A percentile compares a stretch with the other conserved stretches of the same genome.
Conservation (phyloP, 2,888 invertebrate species). For the Caenorhabditis uteleia region DNA sequence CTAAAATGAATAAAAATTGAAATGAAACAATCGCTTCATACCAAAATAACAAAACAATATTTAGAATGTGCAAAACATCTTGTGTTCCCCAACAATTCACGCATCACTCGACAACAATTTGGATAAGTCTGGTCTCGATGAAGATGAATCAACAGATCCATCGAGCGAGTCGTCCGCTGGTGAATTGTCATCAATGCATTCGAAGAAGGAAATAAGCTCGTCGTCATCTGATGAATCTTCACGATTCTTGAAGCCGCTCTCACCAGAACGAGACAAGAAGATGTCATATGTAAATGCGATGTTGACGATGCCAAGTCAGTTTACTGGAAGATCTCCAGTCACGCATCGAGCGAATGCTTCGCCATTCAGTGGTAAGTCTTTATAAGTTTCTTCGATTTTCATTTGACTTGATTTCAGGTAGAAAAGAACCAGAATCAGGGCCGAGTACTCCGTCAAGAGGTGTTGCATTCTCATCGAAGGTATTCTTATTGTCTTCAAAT, state of each 20-base stretch:
- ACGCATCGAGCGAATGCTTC: conserved; percentile 15
- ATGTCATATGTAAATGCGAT: conserved; percentile 54
- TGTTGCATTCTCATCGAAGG: not conserved
- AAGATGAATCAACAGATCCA: conserved; percentile 13
- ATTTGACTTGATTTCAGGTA: too few relatives aligned
- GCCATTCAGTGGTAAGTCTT: conserved; percentile 8
- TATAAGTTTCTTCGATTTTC: conserved; percentile 1
- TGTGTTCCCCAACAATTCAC: conserved; percentile 69
- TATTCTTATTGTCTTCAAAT: not conserved
- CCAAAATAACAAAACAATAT: not conserved
- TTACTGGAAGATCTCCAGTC: conserved; percentile 47
- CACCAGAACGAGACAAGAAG: conserved; percentile 45
- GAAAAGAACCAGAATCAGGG: not conserved
- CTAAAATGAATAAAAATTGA: not conserved
- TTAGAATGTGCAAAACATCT: conserved; percentile 38
- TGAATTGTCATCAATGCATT: not conserved
- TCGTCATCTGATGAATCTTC: not conserved
- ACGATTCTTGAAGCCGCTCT: conserved; percentile 31
- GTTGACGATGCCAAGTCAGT: conserved; percentile 48
- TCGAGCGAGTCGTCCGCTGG: conserved; percentile 5
- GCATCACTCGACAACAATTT: conserved; percentile 72
- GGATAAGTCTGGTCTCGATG: conserved; percentile 61
- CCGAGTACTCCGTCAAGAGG: not conserved
- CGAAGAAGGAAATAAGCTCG: too few relatives aligned
- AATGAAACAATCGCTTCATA: not conserved